These are phyloP conservation scores for Saguinus midas DNA, from an alignment of 2,113 vertebrate genomes.

Conservation along the genomic window DNA sequence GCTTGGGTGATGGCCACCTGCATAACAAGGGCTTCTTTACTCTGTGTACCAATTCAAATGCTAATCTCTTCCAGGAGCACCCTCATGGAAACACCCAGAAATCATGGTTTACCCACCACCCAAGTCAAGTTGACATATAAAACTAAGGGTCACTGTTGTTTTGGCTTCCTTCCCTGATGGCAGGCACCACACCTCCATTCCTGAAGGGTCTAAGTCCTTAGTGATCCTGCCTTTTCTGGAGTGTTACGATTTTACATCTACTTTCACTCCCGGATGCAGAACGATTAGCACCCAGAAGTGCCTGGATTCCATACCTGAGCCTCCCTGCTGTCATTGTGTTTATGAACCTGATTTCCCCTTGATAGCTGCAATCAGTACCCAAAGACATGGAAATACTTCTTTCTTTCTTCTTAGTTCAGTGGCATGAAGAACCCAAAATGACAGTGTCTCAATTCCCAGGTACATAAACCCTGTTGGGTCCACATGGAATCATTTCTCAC, in stretches of 20 bases:
- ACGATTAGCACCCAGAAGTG: too few species aligned
- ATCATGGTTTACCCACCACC: neutral
- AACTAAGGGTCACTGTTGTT: neutral
- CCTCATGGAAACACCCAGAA: neutral
- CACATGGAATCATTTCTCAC: neutral
- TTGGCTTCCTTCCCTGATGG: neutral
- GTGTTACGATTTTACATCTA: fast-evolving
- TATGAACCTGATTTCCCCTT: neutral
- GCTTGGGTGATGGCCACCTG: neutral
- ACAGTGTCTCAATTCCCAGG: neutral
- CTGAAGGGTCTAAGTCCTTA: neutral
- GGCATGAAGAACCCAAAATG: neutral
- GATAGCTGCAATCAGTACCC: neutral
- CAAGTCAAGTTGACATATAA: neutral
- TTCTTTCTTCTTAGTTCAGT: constrained; percentile 13
- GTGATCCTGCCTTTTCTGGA: neutral
- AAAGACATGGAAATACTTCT: neutral
- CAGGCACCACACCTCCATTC: too few species aligned
- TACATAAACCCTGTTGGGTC: neutral
- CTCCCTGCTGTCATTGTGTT: neutral
- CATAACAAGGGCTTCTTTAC: neutral
- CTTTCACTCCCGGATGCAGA: neutral
- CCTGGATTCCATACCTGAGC: neutral
- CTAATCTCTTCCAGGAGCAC: neutral
- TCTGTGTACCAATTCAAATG: neutral